Conservation (phyloP, 64 coral and sea anemone genomes). For the Montipora cactus region DNA sequence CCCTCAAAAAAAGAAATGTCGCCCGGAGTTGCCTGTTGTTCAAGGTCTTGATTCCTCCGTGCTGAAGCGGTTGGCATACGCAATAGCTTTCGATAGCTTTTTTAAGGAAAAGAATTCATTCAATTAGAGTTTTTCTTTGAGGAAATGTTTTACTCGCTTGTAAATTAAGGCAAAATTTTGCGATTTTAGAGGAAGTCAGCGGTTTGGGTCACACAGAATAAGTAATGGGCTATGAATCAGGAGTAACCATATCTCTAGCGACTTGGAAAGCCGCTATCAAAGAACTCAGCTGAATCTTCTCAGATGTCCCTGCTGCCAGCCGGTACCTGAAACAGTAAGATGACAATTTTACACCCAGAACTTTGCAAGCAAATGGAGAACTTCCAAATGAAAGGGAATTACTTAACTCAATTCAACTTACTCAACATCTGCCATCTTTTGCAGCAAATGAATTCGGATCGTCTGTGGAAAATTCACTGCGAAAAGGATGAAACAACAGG, state of each 20-base stretch:
- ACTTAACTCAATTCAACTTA: conserved; percentile 56
- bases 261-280: conserved; percentile 95
- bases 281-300: conserved; percentile 96
- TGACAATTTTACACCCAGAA: too few relatives aligned
- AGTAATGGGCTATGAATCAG: not conserved
- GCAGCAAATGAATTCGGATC: conserved; percentile 89
- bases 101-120: too few relatives aligned
- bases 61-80: too few relatives aligned
- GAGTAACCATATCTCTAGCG: conserved; percentile 89
- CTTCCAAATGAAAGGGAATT: not conserved
- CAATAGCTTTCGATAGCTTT: too few relatives aligned
- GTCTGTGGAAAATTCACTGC: conserved; percentile 88
- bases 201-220: too few relatives aligned
- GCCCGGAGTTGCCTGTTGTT: too few relatives aligned
- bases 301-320: conserved; percentile 89
- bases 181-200: too few relatives aligned
- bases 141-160: too few relatives aligned
- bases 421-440: conserved; percentile 98
- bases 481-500: not conserved
- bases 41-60: too few relatives aligned
- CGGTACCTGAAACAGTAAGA: conserved; percentile 75
- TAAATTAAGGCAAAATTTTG: too few relatives aligned
- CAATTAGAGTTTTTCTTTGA: too few relatives aligned
- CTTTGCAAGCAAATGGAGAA: not conserved
- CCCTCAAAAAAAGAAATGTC: too few relatives aligned